Base-by-base conservation (phyloP, 1,140 invertebrate species). In the Acromyrmex heyeri region DNA sequence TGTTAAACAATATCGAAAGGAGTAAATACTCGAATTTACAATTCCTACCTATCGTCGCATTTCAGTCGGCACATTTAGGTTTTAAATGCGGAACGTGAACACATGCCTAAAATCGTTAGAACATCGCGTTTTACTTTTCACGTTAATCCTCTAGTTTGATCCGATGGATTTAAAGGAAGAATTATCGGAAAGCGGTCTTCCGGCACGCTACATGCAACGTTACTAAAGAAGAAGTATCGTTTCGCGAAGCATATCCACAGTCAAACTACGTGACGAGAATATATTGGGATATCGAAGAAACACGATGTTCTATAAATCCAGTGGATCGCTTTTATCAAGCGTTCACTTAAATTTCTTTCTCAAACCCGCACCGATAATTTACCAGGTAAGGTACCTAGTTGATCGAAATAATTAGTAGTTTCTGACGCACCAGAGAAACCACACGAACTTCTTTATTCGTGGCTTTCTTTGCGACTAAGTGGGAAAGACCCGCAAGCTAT, bases 321-420 rank as follows among this genome's bases (percentile, higher is more conserved):
- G 10, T 30, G 34, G 21, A 21, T 21, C 21, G 12, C 5, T 62
- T 75, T 75, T 61, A 62, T 62, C 69, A 38, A 62, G 55, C 16
- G 24, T 59, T 48, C 30, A 34, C 18, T 72, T n/a, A 16, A 30
- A 55, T 69, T 70, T 73, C n/a, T 59, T 61, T 4, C 38, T 16
- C 24, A 24, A 34, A 5, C 7, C 72, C 8, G 4, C 38, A 24
- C 4, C 78, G 55, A 79, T 50, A n/a, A 50, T 73, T 73, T 18
- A 8, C 53, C 14, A n/a, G 27, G 14, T 4, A 6, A 44, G 67
- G 7, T 50, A 24, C 3, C 53, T 38, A 65, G 44, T 62, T 59
- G 18, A 69, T 69, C n/a, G 44, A 86, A 88, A 78, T 69, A 81
- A 86, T 86, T 77, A 72, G 67, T 62, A 34, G 64, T 14, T 64